Evolutionary conservation across 2,113 vertebrate genomes (phyloP).

Genomic region (Nycticebus coucang): DNA sequence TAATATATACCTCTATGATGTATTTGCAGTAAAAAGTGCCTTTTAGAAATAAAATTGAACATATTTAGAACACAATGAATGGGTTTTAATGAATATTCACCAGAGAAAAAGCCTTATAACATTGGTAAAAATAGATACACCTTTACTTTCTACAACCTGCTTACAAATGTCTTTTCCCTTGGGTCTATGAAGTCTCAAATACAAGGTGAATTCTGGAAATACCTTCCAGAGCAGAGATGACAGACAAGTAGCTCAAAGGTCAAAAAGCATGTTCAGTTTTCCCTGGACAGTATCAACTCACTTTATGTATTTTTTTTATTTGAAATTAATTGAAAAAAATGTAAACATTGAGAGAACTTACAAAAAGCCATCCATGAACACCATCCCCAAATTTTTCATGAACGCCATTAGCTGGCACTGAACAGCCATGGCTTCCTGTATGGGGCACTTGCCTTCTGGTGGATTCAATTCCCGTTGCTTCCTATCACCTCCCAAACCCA

Average conservation of each 20-base stretch:
- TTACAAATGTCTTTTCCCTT: neutral
- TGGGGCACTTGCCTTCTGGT: no score
- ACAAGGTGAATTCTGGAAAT: conserved; percentile 14
- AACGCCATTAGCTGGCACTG: neutral
- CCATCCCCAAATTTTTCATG: neutral
- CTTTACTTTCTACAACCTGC: conserved; percentile 28
- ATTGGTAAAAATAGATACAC: conserved; percentile 18
- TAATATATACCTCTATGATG: neutral
- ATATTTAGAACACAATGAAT: conserved; percentile 33
- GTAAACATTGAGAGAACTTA: neutral
- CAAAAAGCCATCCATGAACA: neutral
- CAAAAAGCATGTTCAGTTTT: neutral
- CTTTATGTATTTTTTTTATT: neutral
- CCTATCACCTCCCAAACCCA: neutral
- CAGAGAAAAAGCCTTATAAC: neutral
- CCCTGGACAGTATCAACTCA: neutral
- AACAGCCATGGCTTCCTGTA: neutral
- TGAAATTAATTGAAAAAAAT: neutral
- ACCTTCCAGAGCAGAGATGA: neutral
- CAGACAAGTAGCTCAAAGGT: neutral
- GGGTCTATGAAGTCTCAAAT: neutral
- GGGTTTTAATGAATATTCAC: conserved; percentile 60
- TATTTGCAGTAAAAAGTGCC: conserved; percentile 1
- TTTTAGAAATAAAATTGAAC: conserved; percentile 55
- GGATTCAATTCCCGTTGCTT: neutral